These are phyloP conservation scores for Psilopogon haemacephalus DNA, from an alignment of 2,113 vertebrate species.

Conservation along the genomic window DNA sequence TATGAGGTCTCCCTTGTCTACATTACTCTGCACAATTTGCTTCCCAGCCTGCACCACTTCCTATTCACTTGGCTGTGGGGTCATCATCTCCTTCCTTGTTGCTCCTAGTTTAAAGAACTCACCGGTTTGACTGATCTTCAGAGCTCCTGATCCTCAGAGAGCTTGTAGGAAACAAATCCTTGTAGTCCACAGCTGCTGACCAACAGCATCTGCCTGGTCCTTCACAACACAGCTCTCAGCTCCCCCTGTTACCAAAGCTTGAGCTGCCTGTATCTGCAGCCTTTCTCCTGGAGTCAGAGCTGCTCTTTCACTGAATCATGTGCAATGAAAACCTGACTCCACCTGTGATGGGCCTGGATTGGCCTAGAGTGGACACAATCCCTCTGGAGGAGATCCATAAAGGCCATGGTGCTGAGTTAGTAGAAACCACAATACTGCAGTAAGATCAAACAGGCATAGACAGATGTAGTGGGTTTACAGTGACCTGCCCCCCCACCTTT, in stretches of 20 bases:
- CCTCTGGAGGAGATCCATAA: neutral
- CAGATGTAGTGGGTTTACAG: too few species aligned
- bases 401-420: neutral
- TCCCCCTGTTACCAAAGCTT: neutral
- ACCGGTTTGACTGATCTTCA: neutral
- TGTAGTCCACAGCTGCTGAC: neutral
- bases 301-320: neutral
- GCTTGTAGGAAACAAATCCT: neutral
- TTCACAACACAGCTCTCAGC: neutral
- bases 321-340: neutral
- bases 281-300: neutral
- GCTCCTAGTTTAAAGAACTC: neutral
- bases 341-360: neutral
- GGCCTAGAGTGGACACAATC: fast-evolving
- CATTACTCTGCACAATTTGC: neutral
- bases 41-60: neutral
- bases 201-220: neutral
- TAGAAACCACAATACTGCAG: neutral
- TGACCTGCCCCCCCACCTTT: too few species aligned
- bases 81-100: neutral
- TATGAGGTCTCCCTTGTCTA: neutral
- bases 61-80: neutral
- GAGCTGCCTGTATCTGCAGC: neutral
- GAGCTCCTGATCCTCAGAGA: neutral
- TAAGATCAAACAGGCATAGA: neutral